Percentiles rank a stretch among this genome's conserved stretches.
phyloP scores from a whole-genome alignment of 1,140 invertebrate species.

The Grapholita molesta region DNA sequence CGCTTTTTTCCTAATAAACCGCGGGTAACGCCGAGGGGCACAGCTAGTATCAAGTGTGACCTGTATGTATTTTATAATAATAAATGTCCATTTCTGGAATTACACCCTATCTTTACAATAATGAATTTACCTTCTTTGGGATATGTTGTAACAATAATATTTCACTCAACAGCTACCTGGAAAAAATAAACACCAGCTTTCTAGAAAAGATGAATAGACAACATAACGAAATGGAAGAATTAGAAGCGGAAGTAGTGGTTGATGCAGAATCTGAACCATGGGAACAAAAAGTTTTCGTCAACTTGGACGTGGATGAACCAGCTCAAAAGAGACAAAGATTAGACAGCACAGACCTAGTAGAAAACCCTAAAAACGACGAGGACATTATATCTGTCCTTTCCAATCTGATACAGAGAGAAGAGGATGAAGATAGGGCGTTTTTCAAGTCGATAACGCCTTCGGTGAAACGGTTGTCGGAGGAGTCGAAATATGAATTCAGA shows the following conservation, averaged over 20 bases:
- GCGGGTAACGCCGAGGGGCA: too few relatives aligned
- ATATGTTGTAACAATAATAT: neutral
- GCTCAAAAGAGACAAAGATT: neutral
- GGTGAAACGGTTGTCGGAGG: neutral
- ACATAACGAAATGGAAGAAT: neutral
- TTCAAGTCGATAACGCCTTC: conserved; percentile 18
- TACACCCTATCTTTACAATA: neutral
- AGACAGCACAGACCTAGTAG: neutral
- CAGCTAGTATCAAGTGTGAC: too few relatives aligned
- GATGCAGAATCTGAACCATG: neutral
- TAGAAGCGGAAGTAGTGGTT: neutral
- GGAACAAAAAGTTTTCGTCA: conserved; percentile 5
- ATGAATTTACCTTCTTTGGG: neutral
- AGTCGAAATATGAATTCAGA: conserved; percentile 15
- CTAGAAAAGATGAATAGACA: neutral
- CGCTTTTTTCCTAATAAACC: too few relatives aligned
- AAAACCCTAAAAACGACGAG: neutral
- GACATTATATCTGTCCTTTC: conserved; percentile 5
- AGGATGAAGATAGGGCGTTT: conserved; percentile 18
- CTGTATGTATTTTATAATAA: too few relatives aligned
- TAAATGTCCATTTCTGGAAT: too few relatives aligned
- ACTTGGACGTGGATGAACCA: neutral
- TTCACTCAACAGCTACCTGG: neutral
- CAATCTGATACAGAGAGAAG: conserved; percentile 17
- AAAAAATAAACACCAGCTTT: neutral